Evolutionary conservation across 2,888 invertebrate species (phyloP), one percentile per base, ranked within the genome.

Genomic region (Nasonovia ribisnigri): DNA sequence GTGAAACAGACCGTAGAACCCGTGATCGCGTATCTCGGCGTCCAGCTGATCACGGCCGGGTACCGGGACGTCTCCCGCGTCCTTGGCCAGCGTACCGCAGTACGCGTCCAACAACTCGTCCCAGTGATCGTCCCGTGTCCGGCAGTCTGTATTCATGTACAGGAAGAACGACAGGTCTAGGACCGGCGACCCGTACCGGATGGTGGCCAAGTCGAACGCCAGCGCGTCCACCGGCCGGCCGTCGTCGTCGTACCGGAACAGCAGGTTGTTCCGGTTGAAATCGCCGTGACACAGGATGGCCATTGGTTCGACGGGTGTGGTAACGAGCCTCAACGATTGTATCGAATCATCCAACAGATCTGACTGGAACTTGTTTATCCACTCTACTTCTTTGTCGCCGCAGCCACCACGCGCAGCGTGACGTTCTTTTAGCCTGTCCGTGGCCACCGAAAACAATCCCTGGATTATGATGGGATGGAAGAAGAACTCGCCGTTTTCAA

Each of bases 141-240:
- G 95, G 95, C 97, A 96, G 46, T 96, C 96, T 0, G 97, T 97
- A 95, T 97, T 97, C 0, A 97, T 96, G 95, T 96, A 97, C 36
- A 97, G 95, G 94, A 97, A 96, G 95, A 97, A 97, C 0, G 96
- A 95, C 24, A 97, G 90, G 95, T 97, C 97, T 4, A 97, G 95
- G 0, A 96, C 96, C 0, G 97, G 97, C 43, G 96, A 96, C 0
- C 96, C 96, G 94, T 96, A 96, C 94, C 96, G 95, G 57, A 93
- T 92, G 16, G 88, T 94, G 43, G 94, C 94, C 91, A 95, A 51
- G 90, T 95, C 95, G 51, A 95, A 91, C 84, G 95, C 84, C 20
- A 94, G 90, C 26, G 95, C 90, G 51, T 94, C 94, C 20, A 89
- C 88, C 6, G 95, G 95, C 24, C 48, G 84, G 0, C 84, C 93